Evolutionary conservation across 2,797 vertebrate genomes (phyloP), one percentile per base, ranked within the genome.

Genomic region (Parambassis ranga): DNA sequence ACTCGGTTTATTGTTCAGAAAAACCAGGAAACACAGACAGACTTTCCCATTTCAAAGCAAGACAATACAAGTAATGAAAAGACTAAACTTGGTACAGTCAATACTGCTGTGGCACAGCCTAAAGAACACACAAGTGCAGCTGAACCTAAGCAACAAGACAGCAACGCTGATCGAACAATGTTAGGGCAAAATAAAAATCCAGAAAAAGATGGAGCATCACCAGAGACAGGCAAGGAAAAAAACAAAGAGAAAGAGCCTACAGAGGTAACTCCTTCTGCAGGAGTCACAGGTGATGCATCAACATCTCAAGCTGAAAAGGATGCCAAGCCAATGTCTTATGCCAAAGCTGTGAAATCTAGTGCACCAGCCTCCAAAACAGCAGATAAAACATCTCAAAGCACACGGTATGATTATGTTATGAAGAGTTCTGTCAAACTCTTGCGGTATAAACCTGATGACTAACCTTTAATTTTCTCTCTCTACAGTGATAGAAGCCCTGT

Each of bases 21-120:
- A 4, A 4, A 48, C 53, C 60, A 85, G 67, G 65, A 79, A 24
- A 90, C 90, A 0, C 91, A 91, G 67, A 90, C 87, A 0, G 70
- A 68, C 19, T 11, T 42, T 8, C 3, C 16, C 1, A 19, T 9
- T 4, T 1, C 37, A 6, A 14, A 13, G 3, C 31, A 27, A 13
- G 48, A 55, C 0, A 16, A 55, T 5, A 0, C 11, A 3, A 14
- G 13, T 3, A 3, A 18, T 13, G 38, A 50, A 6, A n/a, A 58
- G 13, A 36, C 48, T 7, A 6, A 7, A 8, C 1, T 22, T 0
- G 35, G 2, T 4, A 6, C 15, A 8, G 19, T 20, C 1, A 4
- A 9, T 5, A 10, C 50, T n/a, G 39, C 26, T 2, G 1, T 51
- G 20, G 47, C 24, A 0, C 15, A 28, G 26, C 5, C 0, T 0